Conservation (phyloP, 1,140 invertebrate genomes). For the Chironomus striatipennis region DNA sequence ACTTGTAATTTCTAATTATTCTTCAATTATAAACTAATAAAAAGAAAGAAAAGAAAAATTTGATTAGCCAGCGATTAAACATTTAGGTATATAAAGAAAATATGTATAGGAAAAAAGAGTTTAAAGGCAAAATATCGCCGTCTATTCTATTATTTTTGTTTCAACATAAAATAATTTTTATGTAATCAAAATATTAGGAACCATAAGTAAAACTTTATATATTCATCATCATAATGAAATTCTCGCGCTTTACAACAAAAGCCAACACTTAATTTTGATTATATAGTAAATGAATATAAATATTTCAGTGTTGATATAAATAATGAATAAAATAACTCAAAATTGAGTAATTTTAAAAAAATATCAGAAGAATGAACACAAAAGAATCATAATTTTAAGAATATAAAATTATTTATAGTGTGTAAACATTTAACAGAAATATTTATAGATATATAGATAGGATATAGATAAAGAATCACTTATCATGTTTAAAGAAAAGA, state of each 20-base stretch:
- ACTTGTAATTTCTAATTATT: background rate
- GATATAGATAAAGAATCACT: background rate
- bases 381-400: background rate
- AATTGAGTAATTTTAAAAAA: no score
- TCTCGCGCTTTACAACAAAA: slow-evolving; percentile 7
- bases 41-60: slow-evolving; percentile 5
- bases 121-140: background rate
- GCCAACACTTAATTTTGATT: slow-evolving; percentile 1
- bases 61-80: slow-evolving; percentile 12
- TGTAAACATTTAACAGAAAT: slow-evolving; percentile 14
- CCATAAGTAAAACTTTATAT: no score
- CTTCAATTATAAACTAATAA: background rate
- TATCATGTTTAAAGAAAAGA: no score
- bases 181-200: no score
- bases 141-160: slow-evolving; percentile 14
- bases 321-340: no score
- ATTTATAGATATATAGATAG: background rate
- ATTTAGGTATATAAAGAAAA: background rate
- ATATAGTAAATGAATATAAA: no score
- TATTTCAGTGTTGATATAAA: no score
- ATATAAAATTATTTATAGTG: background rate
- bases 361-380: no score
- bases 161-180: background rate
- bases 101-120: background rate
- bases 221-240: background rate